phyloP scores from a whole-genome alignment of 2,888 invertebrate genomes.

The Nipponacmea schrenckii region DNA sequence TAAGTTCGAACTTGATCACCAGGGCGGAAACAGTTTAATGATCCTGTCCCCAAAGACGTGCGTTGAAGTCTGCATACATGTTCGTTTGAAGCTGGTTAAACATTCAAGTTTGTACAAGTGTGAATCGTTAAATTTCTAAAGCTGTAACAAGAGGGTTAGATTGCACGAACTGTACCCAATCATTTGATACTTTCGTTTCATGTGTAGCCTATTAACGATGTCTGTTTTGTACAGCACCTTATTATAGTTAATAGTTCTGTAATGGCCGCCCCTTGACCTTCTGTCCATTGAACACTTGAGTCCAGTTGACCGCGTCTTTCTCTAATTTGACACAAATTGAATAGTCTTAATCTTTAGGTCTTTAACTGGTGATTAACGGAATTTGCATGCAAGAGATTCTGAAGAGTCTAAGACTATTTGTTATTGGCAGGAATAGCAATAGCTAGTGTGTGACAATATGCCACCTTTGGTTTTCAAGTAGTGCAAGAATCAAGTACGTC shows the following conservation, averaged over 20 bases:
- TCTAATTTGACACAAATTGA: not conserved
- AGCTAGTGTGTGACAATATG: too few relatives aligned
- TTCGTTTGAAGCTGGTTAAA: conserved; percentile 11
- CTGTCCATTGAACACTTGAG: not conserved
- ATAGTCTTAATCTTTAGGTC: not conserved
- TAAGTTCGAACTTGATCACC: conserved; percentile 3
- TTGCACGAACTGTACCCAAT: conserved; percentile 19
- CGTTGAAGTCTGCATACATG: not conserved
- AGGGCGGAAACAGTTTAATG: conserved; percentile 18
- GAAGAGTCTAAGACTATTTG: too few relatives aligned
- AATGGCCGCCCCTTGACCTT: not conserved
- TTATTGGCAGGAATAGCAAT: too few relatives aligned
- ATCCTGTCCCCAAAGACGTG: conserved; percentile 1
- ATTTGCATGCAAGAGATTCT: not conserved
- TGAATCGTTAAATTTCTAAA: conserved; percentile 19
- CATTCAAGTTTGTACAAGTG: conserved; percentile 21
- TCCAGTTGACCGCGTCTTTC: not conserved
- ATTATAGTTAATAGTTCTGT: not conserved
- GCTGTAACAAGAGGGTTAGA: conserved; percentile 7
- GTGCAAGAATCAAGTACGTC: too few relatives aligned
- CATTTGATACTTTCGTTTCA: conserved; percentile 12
- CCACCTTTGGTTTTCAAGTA: too few relatives aligned
- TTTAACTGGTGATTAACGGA: not conserved
- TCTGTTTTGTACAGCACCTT: not conserved
- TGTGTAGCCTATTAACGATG: not conserved